phyloP scores from a whole-genome alignment of 2,888 invertebrate species.

The Leistus spinibarbis region DNA sequence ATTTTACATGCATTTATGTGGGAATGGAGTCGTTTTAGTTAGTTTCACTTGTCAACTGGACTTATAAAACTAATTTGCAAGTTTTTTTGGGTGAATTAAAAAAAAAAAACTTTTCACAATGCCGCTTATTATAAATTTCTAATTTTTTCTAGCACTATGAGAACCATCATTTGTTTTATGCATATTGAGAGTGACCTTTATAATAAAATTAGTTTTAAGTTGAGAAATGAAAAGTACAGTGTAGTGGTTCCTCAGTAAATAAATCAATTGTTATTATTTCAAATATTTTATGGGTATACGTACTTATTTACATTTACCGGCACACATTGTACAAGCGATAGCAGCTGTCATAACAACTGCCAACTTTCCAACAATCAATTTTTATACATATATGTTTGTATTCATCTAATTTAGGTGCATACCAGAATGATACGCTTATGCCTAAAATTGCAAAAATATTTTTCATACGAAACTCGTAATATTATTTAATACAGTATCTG shows the following conservation, averaged over 20 bases:
- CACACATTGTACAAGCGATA: background rate
- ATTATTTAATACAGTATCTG: background rate
- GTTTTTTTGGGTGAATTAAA: background rate
- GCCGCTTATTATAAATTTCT: background rate
- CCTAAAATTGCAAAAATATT: background rate
- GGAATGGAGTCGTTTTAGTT: no score
- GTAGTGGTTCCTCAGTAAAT: no score
- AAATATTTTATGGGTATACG: background rate
- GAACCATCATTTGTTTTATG: background rate
- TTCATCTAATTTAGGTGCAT: background rate
- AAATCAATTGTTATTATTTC: no score
- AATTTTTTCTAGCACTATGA: background rate
- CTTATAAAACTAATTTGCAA: no score
- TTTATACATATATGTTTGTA: background rate
- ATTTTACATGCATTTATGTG: no score
- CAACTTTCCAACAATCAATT: background rate
- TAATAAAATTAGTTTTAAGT: background rate
- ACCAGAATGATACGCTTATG: background rate
- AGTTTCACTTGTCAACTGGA: no score
- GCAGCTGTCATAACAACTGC: background rate
- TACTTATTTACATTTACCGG: background rate
- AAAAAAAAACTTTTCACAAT: background rate
- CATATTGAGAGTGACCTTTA: background rate
- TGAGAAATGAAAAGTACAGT: no score
- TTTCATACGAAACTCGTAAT: background rate